phyloP scores from a whole-genome alignment of 2,113 vertebrate species.

The Arothron firmamentum region DNA sequence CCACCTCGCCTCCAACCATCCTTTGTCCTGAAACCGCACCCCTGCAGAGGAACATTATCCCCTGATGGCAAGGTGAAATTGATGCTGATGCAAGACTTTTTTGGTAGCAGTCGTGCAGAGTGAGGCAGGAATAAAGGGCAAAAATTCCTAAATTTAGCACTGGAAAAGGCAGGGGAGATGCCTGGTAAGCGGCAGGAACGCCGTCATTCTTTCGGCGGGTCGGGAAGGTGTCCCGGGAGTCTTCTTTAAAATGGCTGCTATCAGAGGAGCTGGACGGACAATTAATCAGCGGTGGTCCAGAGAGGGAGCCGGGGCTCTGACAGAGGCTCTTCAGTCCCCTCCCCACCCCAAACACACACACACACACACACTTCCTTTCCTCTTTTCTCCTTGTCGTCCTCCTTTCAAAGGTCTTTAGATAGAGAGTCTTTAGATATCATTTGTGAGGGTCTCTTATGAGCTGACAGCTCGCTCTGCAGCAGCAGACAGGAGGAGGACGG shows the following conservation, averaged over 20 bases:
- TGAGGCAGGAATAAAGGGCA: conserved; percentile 10
- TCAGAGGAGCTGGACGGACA: conserved; percentile 70
- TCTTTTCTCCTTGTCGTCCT: conserved; percentile 1
- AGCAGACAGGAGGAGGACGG: conserved; percentile 7
- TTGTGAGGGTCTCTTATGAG: conserved; percentile 23
- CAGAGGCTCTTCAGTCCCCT: conserved; percentile 68
- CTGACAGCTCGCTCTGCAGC: conserved; percentile 38
- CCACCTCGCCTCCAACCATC: conserved; percentile 9
- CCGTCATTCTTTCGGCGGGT: conserved; percentile 47
- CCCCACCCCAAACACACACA: conserved; percentile 25
- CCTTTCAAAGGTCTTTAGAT: background rate
- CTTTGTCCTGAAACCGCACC: conserved; percentile 58
- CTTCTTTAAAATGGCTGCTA: conserved; percentile 70
- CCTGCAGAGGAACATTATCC: conserved; percentile 70
- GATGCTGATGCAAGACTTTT: conserved; percentile 72
- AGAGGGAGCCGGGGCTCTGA: conserved; percentile 63
- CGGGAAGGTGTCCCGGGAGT: conserved; percentile 67
- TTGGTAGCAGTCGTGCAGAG: conserved; percentile 50
- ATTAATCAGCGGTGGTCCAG: conserved; percentile 75
- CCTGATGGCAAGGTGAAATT: conserved; percentile 77
- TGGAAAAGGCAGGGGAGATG: conserved; percentile 44
- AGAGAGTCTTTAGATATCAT: background rate
- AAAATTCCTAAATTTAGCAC: conserved; percentile 65
- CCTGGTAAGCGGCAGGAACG: conserved; percentile 12
- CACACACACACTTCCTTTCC: conserved; percentile 16